These are phyloP conservation scores for Falco berigora DNA, from an alignment of 2,797 vertebrate species.

Conservation along the genomic window DNA sequence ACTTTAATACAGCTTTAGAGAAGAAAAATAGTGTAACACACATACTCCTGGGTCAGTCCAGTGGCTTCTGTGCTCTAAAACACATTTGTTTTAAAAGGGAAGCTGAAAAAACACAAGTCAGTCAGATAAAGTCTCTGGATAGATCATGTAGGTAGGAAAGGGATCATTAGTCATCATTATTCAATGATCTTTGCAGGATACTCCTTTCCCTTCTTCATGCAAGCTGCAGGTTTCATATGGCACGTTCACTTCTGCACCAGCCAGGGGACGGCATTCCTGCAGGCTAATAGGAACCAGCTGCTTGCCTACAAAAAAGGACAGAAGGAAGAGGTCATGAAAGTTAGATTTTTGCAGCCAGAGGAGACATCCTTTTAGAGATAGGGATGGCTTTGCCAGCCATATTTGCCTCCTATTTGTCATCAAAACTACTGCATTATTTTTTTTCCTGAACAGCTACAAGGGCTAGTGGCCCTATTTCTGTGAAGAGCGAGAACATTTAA, in stretches of 20 bases:
- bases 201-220: not conserved
- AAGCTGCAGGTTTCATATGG: not conserved
- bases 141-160: not conserved
- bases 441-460: not conserved
- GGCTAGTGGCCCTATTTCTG: not conserved
- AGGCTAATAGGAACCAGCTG: not conserved
- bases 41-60: not conserved
- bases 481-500: not conserved
- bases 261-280: accelerated
- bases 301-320: not conserved
- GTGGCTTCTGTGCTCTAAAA: not conserved
- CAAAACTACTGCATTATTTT: not conserved
- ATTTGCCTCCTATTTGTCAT: not conserved
- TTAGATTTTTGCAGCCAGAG: not conserved
- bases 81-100: not conserved
- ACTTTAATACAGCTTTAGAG: not conserved
- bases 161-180: not conserved
- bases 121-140: not conserved
- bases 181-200: not conserved
- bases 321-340: not conserved
- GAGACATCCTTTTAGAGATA: not conserved
- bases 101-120: not conserved
- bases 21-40: not conserved
- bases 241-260: not conserved
- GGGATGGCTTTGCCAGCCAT: not conserved